Conservation (phyloP, 1,140 invertebrate species). For the Saccostrea cuccullata region DNA sequence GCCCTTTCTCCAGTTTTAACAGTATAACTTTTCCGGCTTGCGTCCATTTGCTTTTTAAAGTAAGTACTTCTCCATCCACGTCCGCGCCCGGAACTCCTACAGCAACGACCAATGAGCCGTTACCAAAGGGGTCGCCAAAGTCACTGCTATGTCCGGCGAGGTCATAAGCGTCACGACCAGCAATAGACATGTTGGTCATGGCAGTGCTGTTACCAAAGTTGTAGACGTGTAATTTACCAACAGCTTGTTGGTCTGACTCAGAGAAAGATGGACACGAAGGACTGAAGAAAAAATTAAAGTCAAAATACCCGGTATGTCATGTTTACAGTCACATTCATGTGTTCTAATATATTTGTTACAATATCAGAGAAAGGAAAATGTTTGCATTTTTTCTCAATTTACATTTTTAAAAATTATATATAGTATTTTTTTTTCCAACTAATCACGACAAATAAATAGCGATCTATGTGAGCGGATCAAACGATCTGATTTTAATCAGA, state of each 20-base stretch:
- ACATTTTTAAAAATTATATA: conserved; percentile 4
- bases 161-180: conserved; percentile 36
- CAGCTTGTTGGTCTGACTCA: conserved; percentile 40
- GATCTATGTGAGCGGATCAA: too few species aligned
- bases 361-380: not conserved
- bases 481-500: too few species aligned
- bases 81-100: conserved; percentile 45
- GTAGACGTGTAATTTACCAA: conserved; percentile 37
- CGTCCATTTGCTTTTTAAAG: conserved; percentile 40
- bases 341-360: not conserved
- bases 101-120: conserved; percentile 45
- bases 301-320: not conserved
- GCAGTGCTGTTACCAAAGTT: conserved; percentile 38
- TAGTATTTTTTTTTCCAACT: not conserved
- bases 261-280: conserved; percentile 28
- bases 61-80: conserved; percentile 38
- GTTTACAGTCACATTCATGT: too few species aligned
- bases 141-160: conserved; percentile 47
- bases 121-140: conserved; percentile 51
- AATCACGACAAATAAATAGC: too few species aligned
- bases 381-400: not conserved
- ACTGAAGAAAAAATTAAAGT: conserved; percentile 28
- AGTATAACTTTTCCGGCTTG: conserved; percentile 51
- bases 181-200: conserved; percentile 43
- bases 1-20: conserved; percentile 33